Evolutionary conservation across 2,888 invertebrate genomes (phyloP).

Genomic region (Pheosia gnoma): DNA sequence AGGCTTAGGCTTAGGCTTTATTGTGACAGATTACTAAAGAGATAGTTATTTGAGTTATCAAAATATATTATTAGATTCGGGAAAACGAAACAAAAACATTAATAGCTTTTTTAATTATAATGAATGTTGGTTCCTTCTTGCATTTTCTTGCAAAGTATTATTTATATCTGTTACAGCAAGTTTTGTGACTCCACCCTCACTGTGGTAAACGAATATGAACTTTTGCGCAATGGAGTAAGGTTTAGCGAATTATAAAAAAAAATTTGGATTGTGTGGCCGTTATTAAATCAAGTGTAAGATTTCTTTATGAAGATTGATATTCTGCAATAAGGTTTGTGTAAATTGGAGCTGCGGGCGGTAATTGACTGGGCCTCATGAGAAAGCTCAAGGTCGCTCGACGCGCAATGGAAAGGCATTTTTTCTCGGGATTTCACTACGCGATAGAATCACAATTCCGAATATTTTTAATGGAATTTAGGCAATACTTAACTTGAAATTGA

Average conservation of each 20-base stretch:
- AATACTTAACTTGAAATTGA: too few species aligned
- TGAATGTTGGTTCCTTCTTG: conserved; percentile 15
- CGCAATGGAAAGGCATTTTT: too few species aligned
- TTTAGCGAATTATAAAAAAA: not conserved
- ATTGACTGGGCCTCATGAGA: not conserved
- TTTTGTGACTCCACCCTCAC: not conserved
- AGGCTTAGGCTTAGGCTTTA: too few species aligned
- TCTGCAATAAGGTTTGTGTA: not conserved
- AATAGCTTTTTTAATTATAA: conserved; percentile 17
- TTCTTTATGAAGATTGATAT: conserved; percentile 7
- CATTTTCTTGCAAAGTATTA: conserved; percentile 14
- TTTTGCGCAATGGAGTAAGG: not conserved
- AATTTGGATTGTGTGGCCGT: not conserved
- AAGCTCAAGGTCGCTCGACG: too few species aligned
- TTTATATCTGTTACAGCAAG: not conserved
- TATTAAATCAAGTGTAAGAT: conserved; percentile 6
- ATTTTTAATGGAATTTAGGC: too few species aligned
- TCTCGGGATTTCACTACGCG: too few species aligned
- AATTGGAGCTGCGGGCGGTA: conserved; percentile 7
- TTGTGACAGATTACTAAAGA: too few species aligned
- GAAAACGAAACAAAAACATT: not conserved
- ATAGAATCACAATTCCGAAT: too few species aligned
- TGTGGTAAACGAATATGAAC: not conserved
- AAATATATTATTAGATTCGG: too few species aligned
- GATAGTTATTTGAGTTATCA: too few species aligned